Evolutionary conservation across 2,113 vertebrate species (phyloP).

Genomic region (Taxidea taxus): DNA sequence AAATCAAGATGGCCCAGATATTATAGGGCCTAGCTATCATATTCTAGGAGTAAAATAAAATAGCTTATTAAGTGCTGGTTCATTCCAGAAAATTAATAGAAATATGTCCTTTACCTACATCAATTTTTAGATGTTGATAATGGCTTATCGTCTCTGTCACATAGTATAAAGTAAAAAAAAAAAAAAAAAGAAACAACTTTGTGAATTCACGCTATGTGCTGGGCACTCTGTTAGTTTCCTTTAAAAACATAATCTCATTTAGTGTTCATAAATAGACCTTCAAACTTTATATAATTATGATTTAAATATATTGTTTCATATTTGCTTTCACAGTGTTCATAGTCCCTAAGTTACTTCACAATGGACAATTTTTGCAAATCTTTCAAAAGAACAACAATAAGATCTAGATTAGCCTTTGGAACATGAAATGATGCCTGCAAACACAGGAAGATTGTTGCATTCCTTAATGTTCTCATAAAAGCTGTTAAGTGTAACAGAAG

Average conservation of each 20-base stretch:
- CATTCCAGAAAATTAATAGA: background rate
- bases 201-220: background rate
- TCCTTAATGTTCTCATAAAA: constrained; percentile 65
- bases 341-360: constrained; percentile 4
- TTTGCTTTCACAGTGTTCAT: constrained; percentile 35
- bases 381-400: constrained; percentile 6
- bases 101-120: background rate
- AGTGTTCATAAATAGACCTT: background rate
- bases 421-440: constrained; percentile 58
- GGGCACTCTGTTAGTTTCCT: background rate
- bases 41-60: background rate
- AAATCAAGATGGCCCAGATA: background rate
- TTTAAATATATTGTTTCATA: constrained; percentile 50
- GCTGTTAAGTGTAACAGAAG: constrained; percentile 51
- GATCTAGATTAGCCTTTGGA: constrained; percentile 46
- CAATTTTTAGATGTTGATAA: constrained; percentile 19
- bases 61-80: background rate
- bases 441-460: constrained; percentile 36
- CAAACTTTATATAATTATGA: background rate
- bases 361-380: constrained; percentile 38
- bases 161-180: background rate
- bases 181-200: background rate
- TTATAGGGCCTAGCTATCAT: background rate
- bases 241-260: constrained; percentile 7
- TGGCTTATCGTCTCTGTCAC: background rate